Percentiles rank a stretch among this genome's conserved stretches.
These are phyloP conservation scores for Tachycineta bicolor DNA, from an alignment of 2,113 vertebrate species.

Conservation along the genomic window DNA sequence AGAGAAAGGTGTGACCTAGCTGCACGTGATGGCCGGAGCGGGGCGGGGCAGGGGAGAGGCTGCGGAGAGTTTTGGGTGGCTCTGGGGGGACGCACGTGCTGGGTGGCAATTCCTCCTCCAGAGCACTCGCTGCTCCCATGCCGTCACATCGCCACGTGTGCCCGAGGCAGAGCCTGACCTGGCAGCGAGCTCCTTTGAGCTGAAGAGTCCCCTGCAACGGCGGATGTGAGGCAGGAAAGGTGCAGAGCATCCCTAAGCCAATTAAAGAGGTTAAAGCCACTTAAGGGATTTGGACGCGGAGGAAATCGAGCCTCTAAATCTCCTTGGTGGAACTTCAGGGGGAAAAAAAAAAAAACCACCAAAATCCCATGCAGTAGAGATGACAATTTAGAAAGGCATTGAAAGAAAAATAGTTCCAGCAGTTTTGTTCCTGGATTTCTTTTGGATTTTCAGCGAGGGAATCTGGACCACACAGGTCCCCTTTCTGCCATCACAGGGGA, in stretches of 20 bases:
- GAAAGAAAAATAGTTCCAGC: background rate
- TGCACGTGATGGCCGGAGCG: background rate
- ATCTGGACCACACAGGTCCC: background rate
- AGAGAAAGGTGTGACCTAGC: conserved; percentile 68
- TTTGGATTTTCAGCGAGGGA: background rate
- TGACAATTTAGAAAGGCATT: background rate
- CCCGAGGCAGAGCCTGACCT: background rate
- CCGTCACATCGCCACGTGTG: rapidly evolving
- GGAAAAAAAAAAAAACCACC: background rate
- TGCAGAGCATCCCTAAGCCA: conserved; percentile 24
- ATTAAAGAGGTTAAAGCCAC: conserved; percentile 45
- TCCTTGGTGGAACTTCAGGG: background rate
- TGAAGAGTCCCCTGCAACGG: background rate
- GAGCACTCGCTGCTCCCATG: background rate
- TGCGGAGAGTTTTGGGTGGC: background rate
- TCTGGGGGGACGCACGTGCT: background rate
- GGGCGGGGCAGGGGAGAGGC: background rate
- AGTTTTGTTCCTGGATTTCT: background rate
- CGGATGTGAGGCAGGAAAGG: background rate
- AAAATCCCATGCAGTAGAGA: background rate
- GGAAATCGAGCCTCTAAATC: conserved; percentile 33
- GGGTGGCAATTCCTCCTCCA: background rate
- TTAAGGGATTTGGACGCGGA: conserved; percentile 43
- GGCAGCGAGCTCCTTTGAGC: background rate
- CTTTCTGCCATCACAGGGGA: background rate